Percentiles rank a stretch among this genome's conserved stretches.
Conservation (phyloP, 2,113 vertebrate genomes). For the Dicentrarchus labrax region DNA sequence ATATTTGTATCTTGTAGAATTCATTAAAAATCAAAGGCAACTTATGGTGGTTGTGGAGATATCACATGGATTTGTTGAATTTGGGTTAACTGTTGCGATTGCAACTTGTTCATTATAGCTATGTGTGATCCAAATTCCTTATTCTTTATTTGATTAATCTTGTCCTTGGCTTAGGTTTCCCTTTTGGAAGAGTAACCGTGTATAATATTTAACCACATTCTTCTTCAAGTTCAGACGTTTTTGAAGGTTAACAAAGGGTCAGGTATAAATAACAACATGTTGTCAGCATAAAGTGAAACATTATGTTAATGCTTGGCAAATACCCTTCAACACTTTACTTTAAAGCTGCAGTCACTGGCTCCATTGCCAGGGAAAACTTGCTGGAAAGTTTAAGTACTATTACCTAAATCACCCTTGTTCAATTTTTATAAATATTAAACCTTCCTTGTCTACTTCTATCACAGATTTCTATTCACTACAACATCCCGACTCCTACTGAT, state of each 20-base stretch:
- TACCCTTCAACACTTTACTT: too few species aligned
- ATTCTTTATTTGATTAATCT: not conserved
- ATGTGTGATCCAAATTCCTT: not conserved
- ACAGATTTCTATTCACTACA: conserved; percentile 76
- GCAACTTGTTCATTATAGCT: not conserved
- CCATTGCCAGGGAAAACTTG: not conserved
- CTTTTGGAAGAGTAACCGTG: too few species aligned
- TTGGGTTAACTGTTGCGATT: too few species aligned
- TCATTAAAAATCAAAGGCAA: too few species aligned
- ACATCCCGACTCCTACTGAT: conserved; percentile 71
- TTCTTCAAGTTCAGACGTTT: not conserved
- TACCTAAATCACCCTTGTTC: not conserved
- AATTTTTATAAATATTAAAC: not conserved
- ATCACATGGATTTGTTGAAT: too few species aligned
- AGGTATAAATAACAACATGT: not conserved
- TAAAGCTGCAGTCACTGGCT: not conserved
- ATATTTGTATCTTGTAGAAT: too few species aligned
- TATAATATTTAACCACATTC: too few species aligned
- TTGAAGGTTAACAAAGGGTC: not conserved
- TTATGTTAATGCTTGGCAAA: not conserved
- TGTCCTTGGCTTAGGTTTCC: too few species aligned
- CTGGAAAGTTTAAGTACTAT: not conserved
- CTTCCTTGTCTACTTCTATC: not conserved
- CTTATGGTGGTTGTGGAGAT: too few species aligned
- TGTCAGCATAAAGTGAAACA: not conserved